A percentile compares a stretch with the other conserved stretches of the same genome.
phyloP scores from a whole-genome alignment of 2,113 vertebrate genomes.

The Murina feae region DNA sequence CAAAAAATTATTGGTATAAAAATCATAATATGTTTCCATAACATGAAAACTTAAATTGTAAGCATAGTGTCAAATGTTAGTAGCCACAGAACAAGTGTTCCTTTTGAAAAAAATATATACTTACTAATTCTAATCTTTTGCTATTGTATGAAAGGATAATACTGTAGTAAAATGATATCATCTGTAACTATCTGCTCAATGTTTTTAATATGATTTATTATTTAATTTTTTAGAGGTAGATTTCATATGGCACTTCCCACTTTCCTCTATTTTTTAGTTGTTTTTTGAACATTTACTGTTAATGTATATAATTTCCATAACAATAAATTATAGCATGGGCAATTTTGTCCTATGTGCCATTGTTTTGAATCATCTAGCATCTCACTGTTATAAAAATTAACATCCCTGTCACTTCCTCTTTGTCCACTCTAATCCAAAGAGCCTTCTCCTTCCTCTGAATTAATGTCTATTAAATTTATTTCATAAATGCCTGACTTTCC shows the following conservation, averaged over 20 bases:
- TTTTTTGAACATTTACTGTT: neutral
- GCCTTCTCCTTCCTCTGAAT: neutral
- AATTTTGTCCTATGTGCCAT: neutral
- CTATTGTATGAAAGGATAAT: neutral
- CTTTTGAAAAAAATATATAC: neutral
- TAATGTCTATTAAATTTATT: neutral
- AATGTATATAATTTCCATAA: neutral
- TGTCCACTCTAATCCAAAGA: neutral
- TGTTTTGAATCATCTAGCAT: neutral
- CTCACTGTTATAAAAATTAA: neutral
- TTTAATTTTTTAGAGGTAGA: constrained; percentile 3
- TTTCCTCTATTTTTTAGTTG: constrained; percentile 12
- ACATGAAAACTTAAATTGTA: neutral
- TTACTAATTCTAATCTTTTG: neutral
- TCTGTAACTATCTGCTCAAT: constrained; percentile 23
- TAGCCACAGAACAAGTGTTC: neutral
- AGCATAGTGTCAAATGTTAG: constrained; percentile 28
- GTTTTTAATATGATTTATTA: constrained; percentile 38
- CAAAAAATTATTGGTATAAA: constrained; percentile 43
- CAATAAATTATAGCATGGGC: neutral
- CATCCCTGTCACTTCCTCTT: neutral
- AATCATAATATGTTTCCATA: neutral
- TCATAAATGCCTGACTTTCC: neutral
- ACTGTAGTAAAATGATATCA: neutral
- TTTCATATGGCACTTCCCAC: neutral